Base-by-base conservation (phyloP, 2,113 vertebrate species). In the Ameiurus melas region DNA sequence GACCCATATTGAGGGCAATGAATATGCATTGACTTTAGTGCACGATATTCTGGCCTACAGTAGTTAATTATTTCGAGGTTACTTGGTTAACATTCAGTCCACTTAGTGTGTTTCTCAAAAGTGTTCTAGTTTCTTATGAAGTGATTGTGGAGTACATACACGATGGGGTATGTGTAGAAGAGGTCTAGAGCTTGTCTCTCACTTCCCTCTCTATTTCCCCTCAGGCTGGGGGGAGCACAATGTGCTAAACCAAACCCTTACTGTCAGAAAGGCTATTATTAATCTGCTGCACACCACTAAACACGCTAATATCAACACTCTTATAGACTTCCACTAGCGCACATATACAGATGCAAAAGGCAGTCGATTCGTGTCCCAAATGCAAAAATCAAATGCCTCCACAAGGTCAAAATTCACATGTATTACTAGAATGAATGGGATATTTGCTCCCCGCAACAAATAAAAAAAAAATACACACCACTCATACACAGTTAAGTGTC, bases 121-220 rank as follows among this genome's bases (percentile, higher is more conserved):
- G 13, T 85, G 66, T 7, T 13, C 20, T 22, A 30, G 70, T 88
- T 73, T 80, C 27, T 25, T 88, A 89, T 89, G 55, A 68, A 89
- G 66, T 87, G 60, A 58, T 25, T 68, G 51, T 79, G 47, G 84
- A 89, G 87, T 85, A 47, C 51, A 87, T 85, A 85, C 43, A 93
- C 92, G 92, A 92, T 85, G 86, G 88, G 77, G 92, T 91, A 91
- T 92, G 90, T 94, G 92, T 95, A 92, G 92, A 95, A 94, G 53
- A 77, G 93, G 91, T 91, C 90, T 91, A 93, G 88, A 84, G 80
- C 83, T 83, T 94, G 91, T 93, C 91, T 95, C 94, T 95, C 95
- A 95, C 95, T 96, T 96, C 95, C 95, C 93, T 93, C 93, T 93
- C 66, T 86, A 94, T 94, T 96, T 96, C 95, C 95, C 93, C 94